These are phyloP conservation scores for Lithophane semibrunnea DNA, from an alignment of 2,888 invertebrate species.

Conservation along the genomic window DNA sequence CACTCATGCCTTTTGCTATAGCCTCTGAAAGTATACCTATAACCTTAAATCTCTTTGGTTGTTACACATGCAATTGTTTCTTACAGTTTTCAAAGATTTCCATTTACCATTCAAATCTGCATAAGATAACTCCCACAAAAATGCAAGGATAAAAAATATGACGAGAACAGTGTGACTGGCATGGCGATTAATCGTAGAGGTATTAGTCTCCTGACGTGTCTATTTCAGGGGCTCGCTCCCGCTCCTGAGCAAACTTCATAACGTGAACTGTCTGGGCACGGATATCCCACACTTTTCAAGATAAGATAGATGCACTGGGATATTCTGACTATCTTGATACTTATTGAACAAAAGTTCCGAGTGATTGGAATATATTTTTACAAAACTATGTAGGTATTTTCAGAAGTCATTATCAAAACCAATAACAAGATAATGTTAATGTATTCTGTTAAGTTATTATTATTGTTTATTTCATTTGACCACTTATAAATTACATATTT, in stretches of 20 bases:
- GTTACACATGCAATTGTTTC: not conserved
- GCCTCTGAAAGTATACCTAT: too few species aligned
- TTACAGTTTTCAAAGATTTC: not conserved
- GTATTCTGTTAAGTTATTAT: too few species aligned
- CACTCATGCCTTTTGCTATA: too few species aligned
- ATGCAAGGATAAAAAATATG: constrained; percentile 8
- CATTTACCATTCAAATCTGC: not conserved
- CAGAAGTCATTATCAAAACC: too few species aligned
- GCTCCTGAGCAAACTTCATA: constrained; percentile 65
- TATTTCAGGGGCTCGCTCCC: constrained; percentile 34
- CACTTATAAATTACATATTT: too few species aligned
- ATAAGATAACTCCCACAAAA: not conserved
- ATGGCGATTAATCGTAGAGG: constrained; percentile 44
- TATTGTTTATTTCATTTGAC: too few species aligned
- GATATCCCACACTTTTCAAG: constrained; percentile 23
- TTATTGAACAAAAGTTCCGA: not conserved
- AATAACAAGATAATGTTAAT: too few species aligned
- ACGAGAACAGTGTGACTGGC: not conserved
- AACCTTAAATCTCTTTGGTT: too few species aligned
- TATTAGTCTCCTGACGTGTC: constrained; percentile 52
- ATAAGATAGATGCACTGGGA: constrained; percentile 39
- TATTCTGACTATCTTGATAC: constrained; percentile 9
- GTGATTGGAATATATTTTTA: not conserved
- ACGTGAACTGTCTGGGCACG: constrained; percentile 40
- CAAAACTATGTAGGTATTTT: too few species aligned